Evolutionary conservation across 2,888 invertebrate species (phyloP).

Genomic region (Elmis aenea): DNA sequence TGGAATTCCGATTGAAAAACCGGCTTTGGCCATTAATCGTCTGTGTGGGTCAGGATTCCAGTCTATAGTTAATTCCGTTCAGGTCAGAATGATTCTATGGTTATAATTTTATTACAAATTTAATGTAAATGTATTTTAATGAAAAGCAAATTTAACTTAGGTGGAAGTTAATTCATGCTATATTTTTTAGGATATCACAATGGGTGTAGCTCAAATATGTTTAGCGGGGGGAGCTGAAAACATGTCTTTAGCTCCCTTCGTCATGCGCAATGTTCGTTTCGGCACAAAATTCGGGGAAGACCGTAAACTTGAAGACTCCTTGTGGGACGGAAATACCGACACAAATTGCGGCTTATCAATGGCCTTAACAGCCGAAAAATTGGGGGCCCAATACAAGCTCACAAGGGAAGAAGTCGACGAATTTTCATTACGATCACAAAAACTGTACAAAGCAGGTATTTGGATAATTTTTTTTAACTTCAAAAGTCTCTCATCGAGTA

Average conservation of each 20-base stretch:
- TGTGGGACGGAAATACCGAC: constrained; percentile 88
- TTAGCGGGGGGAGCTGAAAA: constrained; percentile 92
- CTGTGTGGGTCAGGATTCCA: constrained; percentile 98
- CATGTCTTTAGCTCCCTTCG: constrained; percentile 91
- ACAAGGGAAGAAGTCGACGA: constrained; percentile 79
- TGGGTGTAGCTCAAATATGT: constrained; percentile 79
- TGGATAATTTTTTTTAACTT: no score
- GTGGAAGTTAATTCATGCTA: no score
- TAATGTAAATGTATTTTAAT: no score
- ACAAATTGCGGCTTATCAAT: constrained; percentile 86
- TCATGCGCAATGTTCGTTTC: constrained; percentile 79
- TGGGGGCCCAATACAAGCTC: constrained; percentile 79
- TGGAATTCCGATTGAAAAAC: constrained; percentile 80
- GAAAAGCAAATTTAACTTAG: no score
- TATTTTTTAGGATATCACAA: constrained; percentile 68
- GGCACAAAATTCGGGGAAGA: constrained; percentile 79
- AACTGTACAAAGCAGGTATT: constrained; percentile 77
- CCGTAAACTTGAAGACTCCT: constrained; percentile 76
- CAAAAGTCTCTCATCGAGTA: no score
- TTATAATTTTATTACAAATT: no score
- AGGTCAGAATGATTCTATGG: no score
- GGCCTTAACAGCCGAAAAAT: constrained; percentile 93
- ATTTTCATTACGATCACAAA: constrained; percentile 81
- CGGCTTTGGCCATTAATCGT: constrained; percentile 85
- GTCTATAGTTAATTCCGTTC: constrained; percentile 83